These are phyloP conservation scores for Brachionus angularis DNA, from an alignment of 1,140 invertebrate genomes.

Conservation along the genomic window DNA sequence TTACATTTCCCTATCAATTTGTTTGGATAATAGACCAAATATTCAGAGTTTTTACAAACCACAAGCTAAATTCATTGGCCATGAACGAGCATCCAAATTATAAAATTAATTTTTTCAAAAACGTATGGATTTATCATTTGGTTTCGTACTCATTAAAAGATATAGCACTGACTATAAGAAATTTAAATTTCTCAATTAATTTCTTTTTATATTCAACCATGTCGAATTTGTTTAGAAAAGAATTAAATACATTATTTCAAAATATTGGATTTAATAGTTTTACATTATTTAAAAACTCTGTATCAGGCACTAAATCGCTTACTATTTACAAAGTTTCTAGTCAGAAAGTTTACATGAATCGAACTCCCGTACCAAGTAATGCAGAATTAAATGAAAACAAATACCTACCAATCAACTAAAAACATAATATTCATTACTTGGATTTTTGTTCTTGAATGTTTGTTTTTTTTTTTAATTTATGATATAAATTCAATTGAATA, in stretches of 20 bases:
- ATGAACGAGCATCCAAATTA: not conserved
- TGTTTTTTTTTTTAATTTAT: too few relatives aligned
- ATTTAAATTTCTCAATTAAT: constrained; percentile 41
- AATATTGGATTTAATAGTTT: constrained; percentile 30
- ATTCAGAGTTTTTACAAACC: constrained; percentile 17
- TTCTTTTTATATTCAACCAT: constrained; percentile 43
- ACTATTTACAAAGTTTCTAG: too few relatives aligned
- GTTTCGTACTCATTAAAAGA: constrained; percentile 31
- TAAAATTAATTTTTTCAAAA: constrained; percentile 5
- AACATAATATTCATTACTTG: too few relatives aligned
- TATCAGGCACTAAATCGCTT: not conserved
- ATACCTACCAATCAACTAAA: too few relatives aligned
- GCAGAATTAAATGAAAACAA: too few relatives aligned
- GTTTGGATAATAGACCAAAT: constrained; percentile 34
- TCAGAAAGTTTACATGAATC: too few relatives aligned
- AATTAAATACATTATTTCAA: constrained; percentile 29
- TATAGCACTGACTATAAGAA: constrained; percentile 17
- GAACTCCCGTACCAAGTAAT: too few relatives aligned
- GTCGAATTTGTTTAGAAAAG: constrained; percentile 42
- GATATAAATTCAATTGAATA: too few relatives aligned
- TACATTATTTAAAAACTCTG: constrained; percentile 19
- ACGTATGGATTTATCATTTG: constrained; percentile 20
- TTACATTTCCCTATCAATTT: constrained; percentile 42
- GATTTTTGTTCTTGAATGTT: too few relatives aligned
- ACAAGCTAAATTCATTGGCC: not conserved